Conservation (phyloP, 2,797 vertebrate species). For the Tapirus indicus region DNA sequence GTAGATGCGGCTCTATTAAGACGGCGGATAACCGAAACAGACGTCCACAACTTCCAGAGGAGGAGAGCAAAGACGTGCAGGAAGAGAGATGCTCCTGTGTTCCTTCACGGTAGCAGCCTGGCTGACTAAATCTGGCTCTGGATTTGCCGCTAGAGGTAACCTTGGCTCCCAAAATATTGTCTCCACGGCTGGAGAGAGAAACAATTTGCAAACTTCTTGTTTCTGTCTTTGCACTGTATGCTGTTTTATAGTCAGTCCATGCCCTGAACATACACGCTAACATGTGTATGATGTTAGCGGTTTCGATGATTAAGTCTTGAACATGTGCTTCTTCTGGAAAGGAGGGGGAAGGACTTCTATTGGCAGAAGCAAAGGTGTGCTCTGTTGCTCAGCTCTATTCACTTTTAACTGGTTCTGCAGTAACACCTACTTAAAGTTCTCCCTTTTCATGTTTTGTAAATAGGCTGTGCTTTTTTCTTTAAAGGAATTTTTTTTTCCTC, state of each 20-base stretch:
- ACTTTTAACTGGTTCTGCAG: conserved; percentile 69
- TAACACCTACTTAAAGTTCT: conserved; percentile 68
- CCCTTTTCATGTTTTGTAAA: conserved; percentile 88
- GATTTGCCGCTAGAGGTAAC: conserved; percentile 93
- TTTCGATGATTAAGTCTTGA: too few relatives aligned
- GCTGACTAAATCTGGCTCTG: conserved; percentile 99
- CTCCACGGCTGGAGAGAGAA: conserved; percentile 81
- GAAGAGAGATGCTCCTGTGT: conserved; percentile 98
- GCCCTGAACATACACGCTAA: conserved; percentile 64
- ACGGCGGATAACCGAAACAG: conserved; percentile 93
- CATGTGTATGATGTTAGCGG: too few relatives aligned
- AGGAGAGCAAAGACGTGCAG: conserved; percentile 97
- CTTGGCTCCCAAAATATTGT: conserved; percentile 63
- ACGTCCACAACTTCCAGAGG: conserved; percentile 96
- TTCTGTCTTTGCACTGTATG: conserved; percentile 87
- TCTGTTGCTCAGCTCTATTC: conserved; percentile 68
- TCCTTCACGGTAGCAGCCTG: conserved; percentile 98
- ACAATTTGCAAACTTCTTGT: conserved; percentile 83
- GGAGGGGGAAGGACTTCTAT: conserved; percentile 65
- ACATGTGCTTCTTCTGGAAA: conserved; percentile 74
- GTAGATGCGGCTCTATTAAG: too few relatives aligned
- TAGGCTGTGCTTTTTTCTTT: conserved; percentile 56
- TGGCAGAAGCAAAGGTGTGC: conserved; percentile 80
- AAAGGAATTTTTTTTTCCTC: conserved; percentile 46
- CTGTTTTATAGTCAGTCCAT: conserved; percentile 82